Conservation (phyloP, 2,797 vertebrate species). For the Chelonia mydas region DNA sequence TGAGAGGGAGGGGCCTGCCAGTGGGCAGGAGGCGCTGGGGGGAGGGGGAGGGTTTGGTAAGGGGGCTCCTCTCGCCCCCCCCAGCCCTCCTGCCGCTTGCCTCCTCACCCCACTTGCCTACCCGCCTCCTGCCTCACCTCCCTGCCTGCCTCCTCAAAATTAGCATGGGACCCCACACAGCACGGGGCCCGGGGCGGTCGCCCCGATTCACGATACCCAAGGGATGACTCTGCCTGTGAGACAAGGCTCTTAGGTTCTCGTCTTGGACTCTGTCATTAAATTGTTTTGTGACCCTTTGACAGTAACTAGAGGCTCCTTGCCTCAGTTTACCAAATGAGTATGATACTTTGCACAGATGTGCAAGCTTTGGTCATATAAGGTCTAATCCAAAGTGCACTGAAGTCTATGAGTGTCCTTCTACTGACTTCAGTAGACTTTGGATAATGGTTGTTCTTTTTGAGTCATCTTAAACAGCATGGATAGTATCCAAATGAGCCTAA, state of each 20-base stretch:
- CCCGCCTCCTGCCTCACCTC: too few species aligned
- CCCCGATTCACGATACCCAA: too few species aligned
- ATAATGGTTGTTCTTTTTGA: constrained; percentile 1
- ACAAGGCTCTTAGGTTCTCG: not conserved
- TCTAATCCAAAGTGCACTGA: not conserved
- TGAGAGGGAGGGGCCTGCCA: too few species aligned
- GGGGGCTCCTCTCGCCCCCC: too few species aligned
- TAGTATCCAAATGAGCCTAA: not conserved
- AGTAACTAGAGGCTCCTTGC: not conserved
- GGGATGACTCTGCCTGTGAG: not conserved
- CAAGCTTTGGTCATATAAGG: not conserved
- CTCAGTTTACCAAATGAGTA: fast-evolving
- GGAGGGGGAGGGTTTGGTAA: too few species aligned
- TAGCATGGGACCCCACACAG: too few species aligned
- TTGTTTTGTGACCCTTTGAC: not conserved
- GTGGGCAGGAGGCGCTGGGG: too few species aligned
- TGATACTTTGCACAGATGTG: not conserved
- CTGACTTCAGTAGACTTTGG: not conserved
- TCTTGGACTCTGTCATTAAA: not conserved
- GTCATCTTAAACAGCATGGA: constrained; percentile 10
- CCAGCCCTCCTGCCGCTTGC: too few species aligned
- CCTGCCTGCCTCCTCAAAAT: too few species aligned
- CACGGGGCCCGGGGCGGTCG: fast-evolving
- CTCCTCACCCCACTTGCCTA: too few species aligned
- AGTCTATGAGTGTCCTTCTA: not conserved